phyloP scores from a whole-genome alignment of 2,797 vertebrate species.

The Myripristis jacobus region DNA sequence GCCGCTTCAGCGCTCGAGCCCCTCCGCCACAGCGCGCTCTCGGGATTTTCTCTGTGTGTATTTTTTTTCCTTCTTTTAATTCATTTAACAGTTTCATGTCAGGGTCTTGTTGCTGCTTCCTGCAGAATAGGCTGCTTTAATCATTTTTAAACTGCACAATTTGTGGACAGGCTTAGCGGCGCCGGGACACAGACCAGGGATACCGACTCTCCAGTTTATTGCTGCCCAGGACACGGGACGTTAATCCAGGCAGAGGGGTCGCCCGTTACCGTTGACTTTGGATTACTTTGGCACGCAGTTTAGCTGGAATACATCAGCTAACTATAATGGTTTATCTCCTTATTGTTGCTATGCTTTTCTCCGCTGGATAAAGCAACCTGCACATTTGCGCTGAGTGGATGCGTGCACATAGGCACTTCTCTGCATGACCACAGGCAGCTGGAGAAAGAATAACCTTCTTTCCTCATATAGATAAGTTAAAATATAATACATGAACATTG shows the following conservation, averaged over 20 bases:
- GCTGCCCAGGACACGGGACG: constrained; percentile 29
- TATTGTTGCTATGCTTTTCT: constrained; percentile 5
- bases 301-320: not conserved
- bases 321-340: not conserved
- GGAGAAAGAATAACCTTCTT: constrained; percentile 25
- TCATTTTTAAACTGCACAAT: constrained; percentile 12
- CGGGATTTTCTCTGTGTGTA: not conserved
- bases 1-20: constrained; percentile 18
- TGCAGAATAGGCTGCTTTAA: not conserved
- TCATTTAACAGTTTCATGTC: not conserved
- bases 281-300: constrained; percentile 63
- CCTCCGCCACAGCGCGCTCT: not conserved
- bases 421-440: constrained; percentile 29
- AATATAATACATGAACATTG: not conserved
- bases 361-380: constrained; percentile 10
- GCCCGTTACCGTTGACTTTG: constrained; percentile 50
- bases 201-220: constrained; percentile 24
- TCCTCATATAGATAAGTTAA: not conserved
- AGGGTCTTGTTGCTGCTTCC: not conserved
- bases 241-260: constrained; percentile 30
- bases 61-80: not conserved
- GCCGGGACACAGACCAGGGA: constrained; percentile 44
- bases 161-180: constrained; percentile 57
- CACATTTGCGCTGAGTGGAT: constrained; percentile 40
- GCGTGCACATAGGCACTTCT: constrained; percentile 17